These are phyloP conservation scores for Bombylius discolor DNA, from an alignment of 2,888 invertebrate species.

Conservation along the genomic window DNA sequence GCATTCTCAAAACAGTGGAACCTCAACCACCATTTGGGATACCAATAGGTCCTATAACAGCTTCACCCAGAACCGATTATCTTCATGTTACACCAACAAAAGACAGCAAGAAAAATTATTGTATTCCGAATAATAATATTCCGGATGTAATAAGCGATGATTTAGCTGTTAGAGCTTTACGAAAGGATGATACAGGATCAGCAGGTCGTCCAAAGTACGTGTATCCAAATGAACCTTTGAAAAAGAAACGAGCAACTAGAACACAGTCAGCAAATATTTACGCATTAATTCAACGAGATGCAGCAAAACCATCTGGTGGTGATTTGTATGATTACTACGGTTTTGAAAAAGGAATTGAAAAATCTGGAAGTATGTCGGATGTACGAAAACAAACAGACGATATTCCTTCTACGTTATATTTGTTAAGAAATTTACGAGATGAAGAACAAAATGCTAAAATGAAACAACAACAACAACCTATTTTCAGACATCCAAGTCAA, in stretches of 20 bases:
- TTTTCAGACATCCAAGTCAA: slow-evolving; percentile 32
- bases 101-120: slow-evolving; percentile 41
- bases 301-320: slow-evolving; percentile 35
- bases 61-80: slow-evolving; percentile 71
- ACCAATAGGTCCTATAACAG: slow-evolving; percentile 69
- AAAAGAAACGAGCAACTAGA: slow-evolving; percentile 66
- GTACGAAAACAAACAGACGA: slow-evolving; percentile 31
- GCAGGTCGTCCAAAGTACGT: slow-evolving; percentile 20
- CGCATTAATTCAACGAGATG: slow-evolving; percentile 55
- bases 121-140: slow-evolving; percentile 9
- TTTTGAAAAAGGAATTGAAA: slow-evolving; percentile 42
- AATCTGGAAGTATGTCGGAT: slow-evolving; percentile 49
- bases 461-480: slow-evolving; percentile 15
- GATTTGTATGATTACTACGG: slow-evolving; percentile 44
- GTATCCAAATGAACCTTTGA: slow-evolving; percentile 38
- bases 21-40: slow-evolving; percentile 86
- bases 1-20: slow-evolving; percentile 54
- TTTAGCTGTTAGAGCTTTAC: slow-evolving; percentile 68
- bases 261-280: slow-evolving; percentile 77
- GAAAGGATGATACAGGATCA: slow-evolving; percentile 53
- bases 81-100: slow-evolving; percentile 60
- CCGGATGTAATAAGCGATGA: slow-evolving; percentile 81
- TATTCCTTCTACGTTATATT: slow-evolving; percentile 27
- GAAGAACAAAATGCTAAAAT: slow-evolving; percentile 21
- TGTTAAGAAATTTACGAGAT: slow-evolving; percentile 27